Evolutionary conservation across 1,140 invertebrate species (phyloP), one percentile per base, ranked within the genome.

Genomic region (Brachystomella parvula): DNA sequence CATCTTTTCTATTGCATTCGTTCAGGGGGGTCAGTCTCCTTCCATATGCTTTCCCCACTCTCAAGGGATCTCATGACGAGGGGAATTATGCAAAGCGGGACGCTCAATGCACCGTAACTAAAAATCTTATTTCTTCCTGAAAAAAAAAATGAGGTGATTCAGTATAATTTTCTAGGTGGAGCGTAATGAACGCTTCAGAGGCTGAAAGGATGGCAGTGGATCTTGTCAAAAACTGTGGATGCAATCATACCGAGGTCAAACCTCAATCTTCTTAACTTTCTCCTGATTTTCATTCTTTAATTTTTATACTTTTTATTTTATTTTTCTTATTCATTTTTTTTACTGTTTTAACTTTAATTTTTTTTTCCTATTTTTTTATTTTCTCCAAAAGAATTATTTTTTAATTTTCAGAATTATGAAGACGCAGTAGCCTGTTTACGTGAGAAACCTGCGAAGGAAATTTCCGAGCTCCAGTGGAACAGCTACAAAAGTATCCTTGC

Each of bases 391-490:
- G n/a, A 44, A 44, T 44, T 44, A 44, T n/a, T 12, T 44, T n/a
- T 44, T 44, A 56, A 9, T 12, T 64, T 29, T 39, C 19, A 66
- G 57, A 30, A n/a, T 31, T 44, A 47, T 0, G 65, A 63, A 2
- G 61, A 66, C 1, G 53, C 30, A 2, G 88, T 93, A 85, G 86
- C 86, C 49, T 93, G 90, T 74, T 87, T 93, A 87, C 81, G 89
- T n/a, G 83, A 84, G 1, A 88, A 91, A 2, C 89, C 91, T 70
- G 86, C 89, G 1, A 89, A 88, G 75, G 89, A 85, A 21, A 89
- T 94, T 72, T 92, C 89, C 1, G 83, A 88, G 29, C 86, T 89
- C 74, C 90, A 94, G 76, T 92, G 90, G 90, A 92, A 92, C 76
- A 90, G 88, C n/a, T 93, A 92, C 75, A 85, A 85, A 64, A 89